phyloP scores from a whole-genome alignment of 2,113 vertebrate species.

The Oryzias javanicus region DNA sequence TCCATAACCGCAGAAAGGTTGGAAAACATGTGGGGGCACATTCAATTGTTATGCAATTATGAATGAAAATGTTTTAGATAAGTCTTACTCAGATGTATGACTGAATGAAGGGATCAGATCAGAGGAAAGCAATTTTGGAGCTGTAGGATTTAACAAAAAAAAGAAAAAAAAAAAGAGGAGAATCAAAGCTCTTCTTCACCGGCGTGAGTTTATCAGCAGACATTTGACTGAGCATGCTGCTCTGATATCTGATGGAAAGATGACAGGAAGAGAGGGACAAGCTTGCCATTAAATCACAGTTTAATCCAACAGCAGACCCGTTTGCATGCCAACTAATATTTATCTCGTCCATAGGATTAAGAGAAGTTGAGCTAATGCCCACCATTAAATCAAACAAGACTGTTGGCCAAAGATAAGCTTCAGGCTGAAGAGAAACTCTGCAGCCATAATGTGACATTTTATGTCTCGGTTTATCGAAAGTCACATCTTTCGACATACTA shows the following conservation, averaged over 20 bases:
- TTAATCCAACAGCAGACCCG: slow-evolving; percentile 22
- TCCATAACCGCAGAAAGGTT: too few species aligned
- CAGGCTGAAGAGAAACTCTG: not conserved
- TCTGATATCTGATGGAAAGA: slow-evolving; percentile 7
- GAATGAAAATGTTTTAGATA: slow-evolving; percentile 3
- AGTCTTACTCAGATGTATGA: slow-evolving; percentile 2
- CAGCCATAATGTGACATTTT: not conserved
- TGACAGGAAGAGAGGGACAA: slow-evolving; percentile 3
- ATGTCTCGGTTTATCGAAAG: slow-evolving; percentile 1
- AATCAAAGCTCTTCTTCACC: not conserved
- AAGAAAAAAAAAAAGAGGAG: too few species aligned
- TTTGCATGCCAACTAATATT: slow-evolving; percentile 22
- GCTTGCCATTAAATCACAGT: not conserved
- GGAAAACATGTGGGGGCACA: not conserved
- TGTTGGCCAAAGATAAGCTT: slow-evolving; percentile 7
- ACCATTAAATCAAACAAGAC: slow-evolving; percentile 10
- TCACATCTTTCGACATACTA: not conserved
- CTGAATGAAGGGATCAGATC: not conserved
- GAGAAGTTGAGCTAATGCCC: slow-evolving; percentile 25
- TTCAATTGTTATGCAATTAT: not conserved
- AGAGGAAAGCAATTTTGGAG: not conserved
- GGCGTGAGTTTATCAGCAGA: slow-evolving; percentile 2
- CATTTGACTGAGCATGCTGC: slow-evolving; percentile 8
- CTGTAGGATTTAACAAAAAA: too few species aligned
- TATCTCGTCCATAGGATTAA: slow-evolving; percentile 43